Evolutionary conservation across 2,113 vertebrate genomes (phyloP).

Genomic region (Pontoporia blainvillei): DNA sequence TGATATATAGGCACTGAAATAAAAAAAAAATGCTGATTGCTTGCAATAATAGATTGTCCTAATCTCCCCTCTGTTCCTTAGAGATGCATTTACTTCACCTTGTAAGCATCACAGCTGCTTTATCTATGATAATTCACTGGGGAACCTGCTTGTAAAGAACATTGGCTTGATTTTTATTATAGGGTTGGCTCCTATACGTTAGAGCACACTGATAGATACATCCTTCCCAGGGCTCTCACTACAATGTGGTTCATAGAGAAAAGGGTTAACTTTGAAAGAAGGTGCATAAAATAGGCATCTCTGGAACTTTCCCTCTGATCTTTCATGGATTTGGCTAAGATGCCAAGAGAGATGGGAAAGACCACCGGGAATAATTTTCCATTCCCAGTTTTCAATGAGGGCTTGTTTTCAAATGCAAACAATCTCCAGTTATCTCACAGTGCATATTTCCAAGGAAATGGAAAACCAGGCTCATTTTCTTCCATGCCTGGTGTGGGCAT

Average conservation of each 20-base stretch:
- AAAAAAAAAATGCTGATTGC: not conserved
- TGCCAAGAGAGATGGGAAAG: not conserved
- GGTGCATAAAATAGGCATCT: not conserved
- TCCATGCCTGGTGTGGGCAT: not conserved
- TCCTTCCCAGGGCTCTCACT: not conserved
- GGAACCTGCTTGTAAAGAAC: not conserved
- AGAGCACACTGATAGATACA: accelerated
- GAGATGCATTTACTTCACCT: not conserved
- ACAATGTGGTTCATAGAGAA: not conserved
- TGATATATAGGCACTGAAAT: not conserved
- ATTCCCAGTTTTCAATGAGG: not conserved
- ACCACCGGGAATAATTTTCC: not conserved
- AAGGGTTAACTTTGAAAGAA: not conserved
- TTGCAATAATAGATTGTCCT: not conserved
- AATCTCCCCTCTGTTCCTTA: not conserved
- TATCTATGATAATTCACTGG: not conserved
- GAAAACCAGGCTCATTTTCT: not conserved
- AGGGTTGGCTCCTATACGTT: not conserved
- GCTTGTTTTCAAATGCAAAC: not conserved
- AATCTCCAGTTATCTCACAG: not conserved
- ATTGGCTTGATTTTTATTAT: not conserved
- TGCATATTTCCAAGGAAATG: not conserved
- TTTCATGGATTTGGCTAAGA: not conserved
- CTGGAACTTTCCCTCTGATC: not conserved
- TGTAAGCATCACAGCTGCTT: not conserved